Evolutionary conservation across 64 coral and sea anemone genomes (phyloP).

Genomic region (Pocillopora verrucosa): DNA sequence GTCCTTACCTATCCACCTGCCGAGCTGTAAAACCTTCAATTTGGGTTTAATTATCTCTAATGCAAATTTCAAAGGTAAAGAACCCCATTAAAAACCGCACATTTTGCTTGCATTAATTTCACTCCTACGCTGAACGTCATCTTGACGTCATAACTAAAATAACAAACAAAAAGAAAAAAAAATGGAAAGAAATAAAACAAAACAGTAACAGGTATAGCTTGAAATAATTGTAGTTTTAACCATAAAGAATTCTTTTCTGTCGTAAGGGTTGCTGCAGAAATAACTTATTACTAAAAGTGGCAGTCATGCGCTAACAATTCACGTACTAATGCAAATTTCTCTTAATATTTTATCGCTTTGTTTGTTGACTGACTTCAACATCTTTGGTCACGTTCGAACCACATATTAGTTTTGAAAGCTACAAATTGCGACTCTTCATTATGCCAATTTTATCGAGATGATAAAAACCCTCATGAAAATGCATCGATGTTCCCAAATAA

Average conservation of each 20-base stretch:
- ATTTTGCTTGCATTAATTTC: slow-evolving; percentile 2
- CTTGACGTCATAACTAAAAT: neutral
- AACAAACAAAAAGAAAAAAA: no score
- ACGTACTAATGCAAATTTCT: no score
- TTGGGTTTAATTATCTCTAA: neutral
- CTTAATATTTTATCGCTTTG: neutral
- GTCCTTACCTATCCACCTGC: neutral
- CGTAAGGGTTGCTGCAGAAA: no score
- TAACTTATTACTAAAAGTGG: no score
- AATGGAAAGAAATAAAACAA: neutral
- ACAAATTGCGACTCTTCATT: neutral
- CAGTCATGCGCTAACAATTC: no score
- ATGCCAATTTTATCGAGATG: neutral
- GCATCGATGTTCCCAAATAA: no score
- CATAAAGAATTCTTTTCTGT: no score
- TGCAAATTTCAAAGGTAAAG: neutral
- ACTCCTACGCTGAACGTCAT: slow-evolving; percentile 20
- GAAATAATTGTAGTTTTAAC: no score
- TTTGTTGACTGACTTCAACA: neutral
- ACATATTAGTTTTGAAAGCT: neutral
- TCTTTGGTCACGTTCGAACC: neutral
- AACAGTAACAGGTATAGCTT: neutral
- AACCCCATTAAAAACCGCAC: slow-evolving; percentile 2
- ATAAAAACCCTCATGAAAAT: neutral
- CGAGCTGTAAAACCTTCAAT: neutral